Base-by-base conservation (phyloP, 2,113 vertebrate species). In the Phalacrocorax aristotelis region DNA sequence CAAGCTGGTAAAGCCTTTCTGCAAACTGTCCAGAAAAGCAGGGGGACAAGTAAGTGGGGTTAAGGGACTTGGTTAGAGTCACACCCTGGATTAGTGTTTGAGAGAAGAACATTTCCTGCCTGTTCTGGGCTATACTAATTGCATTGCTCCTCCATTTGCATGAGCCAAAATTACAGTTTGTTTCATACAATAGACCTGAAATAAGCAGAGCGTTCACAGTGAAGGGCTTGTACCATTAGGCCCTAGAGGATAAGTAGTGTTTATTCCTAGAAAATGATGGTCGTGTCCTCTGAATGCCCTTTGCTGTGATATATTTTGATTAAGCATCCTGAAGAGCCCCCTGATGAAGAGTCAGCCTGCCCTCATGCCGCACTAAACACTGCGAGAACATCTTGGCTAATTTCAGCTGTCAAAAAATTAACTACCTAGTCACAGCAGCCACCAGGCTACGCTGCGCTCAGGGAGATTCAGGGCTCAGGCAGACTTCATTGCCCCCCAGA, bases 401-500 rank as follows among this genome's bases (percentile, higher is more conserved):
- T 96, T 95, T 95, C 92, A 88, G 62, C 87, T 94, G 84, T 85
- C 87, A 90, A 64, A 89, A 89, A 94, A 79, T 82, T 89, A 94
- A 91, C 77, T 55, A 48, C 77, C 49, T 91, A 55, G 55, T 79
- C 74, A 84, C 84, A 93, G 74, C 74, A 93, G 61, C 65, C 65
- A 71, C 69, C 44, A 1, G 6, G 61, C 49, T 84, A 69, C 0
- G 1, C 61, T 57, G 74, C 1, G 7, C 65, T 79, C 38, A 21
- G 42, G 92, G 61, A 87, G 18, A 84, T 36, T 27, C 11, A 10
- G 64, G 21, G 58, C 75, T 93, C 48, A 38, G 46, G 71, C 21
- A 92, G 60, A 44, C 22, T 87, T 91, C 48, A 30, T 54, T 84
- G 52, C 61, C 60, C 60, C 61, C 48, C 36, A 23, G 80, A 94